Conservation (phyloP, 1,140 invertebrate species). For the Drosophila jambulina region DNA sequence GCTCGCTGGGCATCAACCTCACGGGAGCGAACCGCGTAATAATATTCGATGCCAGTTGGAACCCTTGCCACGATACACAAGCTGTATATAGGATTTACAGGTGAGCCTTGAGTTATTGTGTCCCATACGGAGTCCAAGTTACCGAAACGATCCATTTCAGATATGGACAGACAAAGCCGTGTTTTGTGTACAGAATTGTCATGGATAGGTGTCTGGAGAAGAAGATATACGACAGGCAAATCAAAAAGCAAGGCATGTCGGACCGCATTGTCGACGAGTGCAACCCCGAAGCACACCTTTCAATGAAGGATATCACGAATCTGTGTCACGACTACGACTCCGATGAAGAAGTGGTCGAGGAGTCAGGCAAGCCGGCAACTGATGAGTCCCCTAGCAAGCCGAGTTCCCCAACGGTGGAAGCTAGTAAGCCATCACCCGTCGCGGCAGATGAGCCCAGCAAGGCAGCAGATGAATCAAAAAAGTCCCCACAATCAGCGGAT, state of each 20-base stretch:
- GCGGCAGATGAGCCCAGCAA: slow-evolving; percentile 5
- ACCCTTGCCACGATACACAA: slow-evolving; percentile 99
- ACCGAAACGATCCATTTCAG: slow-evolving; percentile 32
- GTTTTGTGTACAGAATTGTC: slow-evolving; percentile 98
- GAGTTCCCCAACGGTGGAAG: slow-evolving; percentile 9
- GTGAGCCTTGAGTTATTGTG: slow-evolving; percentile 23
- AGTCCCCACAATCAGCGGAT: slow-evolving; percentile 16
- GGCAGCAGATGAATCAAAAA: slow-evolving; percentile 3
- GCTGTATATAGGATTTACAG: slow-evolving; percentile 99
- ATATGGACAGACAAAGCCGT: slow-evolving; percentile 97
- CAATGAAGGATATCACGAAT: slow-evolving; percentile 97
- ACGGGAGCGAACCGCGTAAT: slow-evolving; percentile 98
- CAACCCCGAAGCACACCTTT: slow-evolving; percentile 98
- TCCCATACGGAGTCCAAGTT: background rate
- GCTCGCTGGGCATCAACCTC: slow-evolving; percentile 98
- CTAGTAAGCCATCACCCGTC: background rate
- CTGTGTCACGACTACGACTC: slow-evolving; percentile 97
- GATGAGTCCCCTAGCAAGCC: slow-evolving; percentile 9
- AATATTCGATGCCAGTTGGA: slow-evolving; percentile 99
- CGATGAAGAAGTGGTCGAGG: slow-evolving; percentile 87
- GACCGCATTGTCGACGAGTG: slow-evolving; percentile 99
- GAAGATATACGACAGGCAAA: slow-evolving; percentile 99
- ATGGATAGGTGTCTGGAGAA: slow-evolving; percentile 98
- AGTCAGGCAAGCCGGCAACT: background rate
- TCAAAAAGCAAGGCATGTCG: slow-evolving; percentile 98